A percentile compares a stretch with the other conserved stretches of the same genome.
Conservation (phyloP, 1,140 invertebrate genomes). For the Pseudoatta argentina region DNA sequence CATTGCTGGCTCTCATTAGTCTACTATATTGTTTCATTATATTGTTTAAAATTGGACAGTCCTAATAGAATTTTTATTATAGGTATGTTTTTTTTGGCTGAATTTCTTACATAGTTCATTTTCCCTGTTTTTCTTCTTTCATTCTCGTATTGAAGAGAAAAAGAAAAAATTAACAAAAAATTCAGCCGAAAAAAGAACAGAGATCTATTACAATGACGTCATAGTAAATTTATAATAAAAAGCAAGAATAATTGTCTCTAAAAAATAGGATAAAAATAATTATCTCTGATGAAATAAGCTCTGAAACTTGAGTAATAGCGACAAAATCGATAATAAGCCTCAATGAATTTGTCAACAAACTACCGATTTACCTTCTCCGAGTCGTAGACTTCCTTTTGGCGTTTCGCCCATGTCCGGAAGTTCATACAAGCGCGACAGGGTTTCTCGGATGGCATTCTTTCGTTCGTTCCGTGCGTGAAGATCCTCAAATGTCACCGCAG, state of each 20-base stretch:
- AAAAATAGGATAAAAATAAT: background rate
- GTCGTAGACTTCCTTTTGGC: constrained; percentile 86
- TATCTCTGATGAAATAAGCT: background rate
- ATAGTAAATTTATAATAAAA: background rate
- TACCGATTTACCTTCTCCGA: constrained; percentile 80
- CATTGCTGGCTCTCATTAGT: too few species aligned
- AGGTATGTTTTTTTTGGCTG: too few species aligned
- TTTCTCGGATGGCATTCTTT: constrained; percentile 81
- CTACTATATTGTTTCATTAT: too few species aligned
- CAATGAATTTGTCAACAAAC: background rate
- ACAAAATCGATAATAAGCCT: background rate
- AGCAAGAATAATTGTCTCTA: background rate
- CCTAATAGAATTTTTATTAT: too few species aligned
- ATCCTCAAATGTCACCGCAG: constrained; percentile 6
- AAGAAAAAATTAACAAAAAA: too few species aligned
- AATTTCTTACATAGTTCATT: too few species aligned
- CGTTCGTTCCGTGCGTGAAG: background rate
- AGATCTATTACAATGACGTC: too few species aligned
- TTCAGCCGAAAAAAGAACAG: too few species aligned
- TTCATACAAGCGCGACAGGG: constrained; percentile 91
- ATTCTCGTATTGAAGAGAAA: too few species aligned
- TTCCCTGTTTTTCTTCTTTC: too few species aligned
- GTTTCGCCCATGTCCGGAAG: constrained; percentile 91
- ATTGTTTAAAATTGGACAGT: too few species aligned
- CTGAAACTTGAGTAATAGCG: background rate